Percentiles rank a stretch among this genome's conserved stretches.
Conservation (phyloP, 1,140 invertebrate genomes). For the Cherax quadricarinatus region DNA sequence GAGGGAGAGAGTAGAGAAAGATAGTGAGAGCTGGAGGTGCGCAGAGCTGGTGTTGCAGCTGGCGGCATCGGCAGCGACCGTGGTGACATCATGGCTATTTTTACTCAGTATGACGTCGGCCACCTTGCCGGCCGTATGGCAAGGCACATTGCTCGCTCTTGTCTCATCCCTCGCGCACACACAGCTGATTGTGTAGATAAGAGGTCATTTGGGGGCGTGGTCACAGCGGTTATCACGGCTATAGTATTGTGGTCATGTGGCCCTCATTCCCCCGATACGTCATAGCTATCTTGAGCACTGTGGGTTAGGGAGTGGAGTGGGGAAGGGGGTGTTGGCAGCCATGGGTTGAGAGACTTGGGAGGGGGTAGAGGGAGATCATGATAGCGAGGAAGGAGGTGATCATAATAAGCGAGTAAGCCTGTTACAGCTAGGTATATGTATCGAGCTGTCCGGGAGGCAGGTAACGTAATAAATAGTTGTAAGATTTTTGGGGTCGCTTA, state of each 20-base stretch:
- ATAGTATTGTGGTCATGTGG: conserved; percentile 1
- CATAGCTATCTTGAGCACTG: conserved; percentile 20
- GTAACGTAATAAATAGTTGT: no score
- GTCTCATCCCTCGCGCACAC: not conserved
- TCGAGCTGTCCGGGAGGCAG: no score
- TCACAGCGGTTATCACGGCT: not conserved
- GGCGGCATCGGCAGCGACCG: not conserved
- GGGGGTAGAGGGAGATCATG: conserved; percentile 4
- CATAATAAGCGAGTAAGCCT: not conserved
- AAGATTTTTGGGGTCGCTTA: no score
- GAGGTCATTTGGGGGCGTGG: not conserved
- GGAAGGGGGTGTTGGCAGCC: not conserved
- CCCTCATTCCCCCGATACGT: conserved; percentile 18
- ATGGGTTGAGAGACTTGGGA: not conserved
- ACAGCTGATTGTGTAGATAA: conserved; percentile 7
- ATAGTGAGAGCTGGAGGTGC: not conserved
- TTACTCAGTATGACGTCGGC: conserved; percentile 16
- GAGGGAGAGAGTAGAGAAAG: not conserved
- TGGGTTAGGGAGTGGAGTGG: not conserved
- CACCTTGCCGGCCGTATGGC: conserved; percentile 13
- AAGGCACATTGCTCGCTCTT: not conserved
- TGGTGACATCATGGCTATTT: conserved; percentile 43
- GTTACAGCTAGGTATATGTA: no score
- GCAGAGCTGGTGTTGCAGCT: not conserved
- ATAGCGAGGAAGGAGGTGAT: not conserved